Evolutionary conservation across 2,888 invertebrate species (phyloP), one percentile per base, ranked within the genome.

Genomic region (Epinotia nisella): DNA sequence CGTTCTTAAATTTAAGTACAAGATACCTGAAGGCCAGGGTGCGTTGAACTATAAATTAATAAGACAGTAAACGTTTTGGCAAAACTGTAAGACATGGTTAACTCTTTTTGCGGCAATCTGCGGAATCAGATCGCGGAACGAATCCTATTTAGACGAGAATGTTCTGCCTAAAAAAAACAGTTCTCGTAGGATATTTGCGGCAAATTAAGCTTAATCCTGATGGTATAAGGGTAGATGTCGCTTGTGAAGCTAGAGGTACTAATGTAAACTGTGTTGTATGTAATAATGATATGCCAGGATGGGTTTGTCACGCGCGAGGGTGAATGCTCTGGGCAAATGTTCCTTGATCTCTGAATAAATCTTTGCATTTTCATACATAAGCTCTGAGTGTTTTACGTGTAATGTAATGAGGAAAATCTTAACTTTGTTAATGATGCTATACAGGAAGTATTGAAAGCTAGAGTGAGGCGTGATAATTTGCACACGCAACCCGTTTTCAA

Each of bases 251-350:
- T 49, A 19, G n/a, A 24, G 39, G 35, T 51, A 65, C 45, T 65
- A n/a, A 65, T 70, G 74, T 71, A 71, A 74, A 70, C 75, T 53
- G 64, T 66, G 76, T 77, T 69, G 51, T 77, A 69, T 83, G 80
- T 83, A 80, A 82, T 85, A 87, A 84, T 85, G 88, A 87, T 85
- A 85, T 82, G 86, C 80, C 83, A 80, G 86, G 86, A 89, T 90
- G 87, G 81, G 82, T 83, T 81, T 88, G 91, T 91, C 90, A 91
- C 90, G 90, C 84, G 85, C 80, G 75, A 68, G 67, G 70, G 90
- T 92, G 87, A 92, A 91, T 79, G 92, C 82, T 84, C 92, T 89
- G 77, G 59, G 84, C 85, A 87, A 90, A 90, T 86, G 86, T 84
- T 83, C 79, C 80, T 76, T 82, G 79, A 83, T 81, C 85, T 85